Conservation (phyloP, 2,888 invertebrate genomes). For the Caenorhabditis angaria region DNA sequence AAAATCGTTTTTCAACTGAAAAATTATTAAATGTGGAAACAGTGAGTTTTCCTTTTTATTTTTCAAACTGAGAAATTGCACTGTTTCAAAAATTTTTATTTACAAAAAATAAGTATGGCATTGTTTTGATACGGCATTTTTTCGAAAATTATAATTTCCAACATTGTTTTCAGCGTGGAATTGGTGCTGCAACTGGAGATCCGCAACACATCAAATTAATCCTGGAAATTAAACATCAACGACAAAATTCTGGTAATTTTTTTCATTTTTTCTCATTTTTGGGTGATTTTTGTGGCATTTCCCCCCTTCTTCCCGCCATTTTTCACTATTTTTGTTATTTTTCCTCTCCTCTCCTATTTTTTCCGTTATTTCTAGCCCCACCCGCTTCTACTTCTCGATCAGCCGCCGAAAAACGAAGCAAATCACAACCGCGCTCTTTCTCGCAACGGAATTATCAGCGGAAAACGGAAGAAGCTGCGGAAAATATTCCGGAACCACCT, state of each 20-base stretch:
- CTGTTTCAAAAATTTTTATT: neutral
- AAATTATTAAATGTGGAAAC: no score
- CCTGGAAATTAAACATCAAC: constrained; percentile 83
- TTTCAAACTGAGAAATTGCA: no score
- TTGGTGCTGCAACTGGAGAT: constrained; percentile 76
- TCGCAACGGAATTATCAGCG: constrained; percentile 38
- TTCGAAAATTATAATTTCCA: no score
- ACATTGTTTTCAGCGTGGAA: constrained; percentile 78
- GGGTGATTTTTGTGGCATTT: neutral
- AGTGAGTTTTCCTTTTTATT: no score
- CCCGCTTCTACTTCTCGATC: constrained; percentile 34
- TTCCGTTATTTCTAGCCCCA: constrained; percentile 22
- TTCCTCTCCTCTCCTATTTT: constrained; percentile 15
- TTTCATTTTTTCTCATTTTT: neutral
- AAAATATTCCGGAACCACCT: constrained; percentile 10
- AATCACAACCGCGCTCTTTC: constrained; percentile 38
- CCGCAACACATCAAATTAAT: constrained; percentile 93
- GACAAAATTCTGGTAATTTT: constrained; percentile 74
- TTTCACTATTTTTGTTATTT: constrained; percentile 6
- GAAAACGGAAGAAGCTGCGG: constrained; percentile 13
- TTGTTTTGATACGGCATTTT: no score
- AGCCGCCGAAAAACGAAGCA: constrained; percentile 32
- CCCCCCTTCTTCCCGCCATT: neutral
- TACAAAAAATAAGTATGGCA: no score
- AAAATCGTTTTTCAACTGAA: no score